These are phyloP conservation scores for Eretmocerus hayati DNA, from an alignment of 2,888 invertebrate genomes.

Conservation along the genomic window DNA sequence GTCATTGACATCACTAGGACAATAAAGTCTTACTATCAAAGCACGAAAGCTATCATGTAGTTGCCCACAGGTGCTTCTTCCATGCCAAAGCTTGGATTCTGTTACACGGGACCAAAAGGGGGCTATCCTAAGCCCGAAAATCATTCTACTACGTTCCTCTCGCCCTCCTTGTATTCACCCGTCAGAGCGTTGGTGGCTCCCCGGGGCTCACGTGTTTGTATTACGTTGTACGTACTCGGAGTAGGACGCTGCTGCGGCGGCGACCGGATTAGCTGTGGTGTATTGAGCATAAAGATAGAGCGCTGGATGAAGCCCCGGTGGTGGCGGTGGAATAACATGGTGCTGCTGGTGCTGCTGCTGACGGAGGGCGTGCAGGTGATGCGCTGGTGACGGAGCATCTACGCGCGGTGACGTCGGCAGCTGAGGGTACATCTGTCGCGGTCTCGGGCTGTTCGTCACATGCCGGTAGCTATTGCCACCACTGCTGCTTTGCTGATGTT, in stretches of 20 bases:
- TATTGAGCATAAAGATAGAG: constrained; percentile 45
- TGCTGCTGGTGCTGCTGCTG: constrained; percentile 15
- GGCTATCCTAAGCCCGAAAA: no score
- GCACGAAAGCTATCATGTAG: constrained; percentile 4
- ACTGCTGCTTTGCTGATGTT: constrained; percentile 25
- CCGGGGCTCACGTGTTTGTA: constrained; percentile 32
- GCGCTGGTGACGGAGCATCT: constrained; percentile 5
- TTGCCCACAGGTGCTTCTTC: no score
- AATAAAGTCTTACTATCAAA: constrained; percentile 4
- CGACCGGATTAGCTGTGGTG: constrained; percentile 38
- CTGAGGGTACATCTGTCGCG: constrained; percentile 10
- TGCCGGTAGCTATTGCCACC: constrained; percentile 41
- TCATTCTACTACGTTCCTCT: no score
- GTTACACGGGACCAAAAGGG: no score
- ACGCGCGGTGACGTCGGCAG: constrained; percentile 27
- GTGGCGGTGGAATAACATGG: constrained; percentile 32
- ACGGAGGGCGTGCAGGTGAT: no score
- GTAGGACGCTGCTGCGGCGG: constrained; percentile 42
- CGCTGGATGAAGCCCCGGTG: constrained; percentile 43
- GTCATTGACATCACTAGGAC: not conserved
- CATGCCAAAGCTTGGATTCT: no score
- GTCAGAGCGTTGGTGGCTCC: no score
- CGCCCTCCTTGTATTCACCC: no score
- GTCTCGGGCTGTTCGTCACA: constrained; percentile 27
- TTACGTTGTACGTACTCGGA: constrained; percentile 44